Percentiles rank a stretch among this genome's conserved stretches.
These are phyloP conservation scores for Centropus bengalensis DNA, from an alignment of 2,113 vertebrate species.

Conservation along the genomic window DNA sequence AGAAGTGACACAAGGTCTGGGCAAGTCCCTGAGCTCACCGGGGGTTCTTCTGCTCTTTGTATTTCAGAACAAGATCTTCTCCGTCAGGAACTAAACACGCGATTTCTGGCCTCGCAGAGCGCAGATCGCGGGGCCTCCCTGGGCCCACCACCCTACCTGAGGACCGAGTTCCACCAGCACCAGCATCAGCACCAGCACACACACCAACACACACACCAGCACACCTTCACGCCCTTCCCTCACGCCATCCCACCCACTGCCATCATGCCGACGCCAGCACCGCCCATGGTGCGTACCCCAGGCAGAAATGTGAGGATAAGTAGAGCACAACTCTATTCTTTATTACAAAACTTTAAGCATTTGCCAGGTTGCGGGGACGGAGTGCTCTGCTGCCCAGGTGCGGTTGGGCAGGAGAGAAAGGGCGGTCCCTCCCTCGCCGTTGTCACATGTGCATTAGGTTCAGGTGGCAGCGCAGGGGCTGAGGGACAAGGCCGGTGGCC, in stretches of 20 bases:
- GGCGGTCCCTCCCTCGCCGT: background rate
- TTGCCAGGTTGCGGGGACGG: background rate
- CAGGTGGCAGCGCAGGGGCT: background rate
- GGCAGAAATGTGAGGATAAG: conserved; percentile 99
- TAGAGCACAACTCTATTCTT: conserved; percentile 80
- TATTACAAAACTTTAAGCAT: conserved; percentile 9
- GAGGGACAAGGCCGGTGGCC: background rate
- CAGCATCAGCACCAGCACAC: conserved; percentile 95
- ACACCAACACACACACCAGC: conserved; percentile 99
- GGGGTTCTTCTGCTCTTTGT: background rate
- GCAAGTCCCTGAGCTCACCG: background rate
- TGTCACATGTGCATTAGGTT: background rate
- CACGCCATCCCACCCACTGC: conserved; percentile 90
- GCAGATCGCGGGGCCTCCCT: conserved; percentile 94
- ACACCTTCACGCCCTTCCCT: conserved; percentile 98
- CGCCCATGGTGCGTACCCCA: conserved; percentile 99
- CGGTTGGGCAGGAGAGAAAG: background rate
- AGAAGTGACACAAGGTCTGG: background rate
- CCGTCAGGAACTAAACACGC: conserved; percentile 96
- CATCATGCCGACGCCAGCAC: conserved; percentile 99
- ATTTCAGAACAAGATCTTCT: conserved; percentile 95
- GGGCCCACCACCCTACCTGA: conserved; percentile 95
- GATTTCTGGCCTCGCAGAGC: conserved; percentile 96
- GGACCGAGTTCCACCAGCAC: conserved; percentile 98
- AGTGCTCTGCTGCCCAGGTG: background rate